phyloP scores from a whole-genome alignment of 2,888 invertebrate species.

The Hetaerina titia region DNA sequence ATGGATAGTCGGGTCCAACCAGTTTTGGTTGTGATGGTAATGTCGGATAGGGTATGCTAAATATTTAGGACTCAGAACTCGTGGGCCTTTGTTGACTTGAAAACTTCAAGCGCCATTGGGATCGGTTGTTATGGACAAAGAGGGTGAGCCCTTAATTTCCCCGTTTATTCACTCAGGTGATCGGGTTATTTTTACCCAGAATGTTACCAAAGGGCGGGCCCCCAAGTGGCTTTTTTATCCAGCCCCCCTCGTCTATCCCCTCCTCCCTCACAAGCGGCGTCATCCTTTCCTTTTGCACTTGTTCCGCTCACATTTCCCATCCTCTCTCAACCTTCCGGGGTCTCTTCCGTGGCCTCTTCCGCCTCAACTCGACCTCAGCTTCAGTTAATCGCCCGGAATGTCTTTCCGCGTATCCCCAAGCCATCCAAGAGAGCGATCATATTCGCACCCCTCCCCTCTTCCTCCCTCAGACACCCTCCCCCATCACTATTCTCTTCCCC shows the following conservation, averaged over 20 bases:
- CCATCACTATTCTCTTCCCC: neutral
- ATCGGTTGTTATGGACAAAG: too few species aligned
- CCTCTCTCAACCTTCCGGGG: neutral
- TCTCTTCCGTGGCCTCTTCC: neutral
- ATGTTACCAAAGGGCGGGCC: neutral
- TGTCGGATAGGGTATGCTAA: too few species aligned
- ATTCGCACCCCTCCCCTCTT: neutral
- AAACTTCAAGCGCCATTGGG: too few species aligned
- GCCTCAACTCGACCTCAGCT: neutral
- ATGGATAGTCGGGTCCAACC: too few species aligned
- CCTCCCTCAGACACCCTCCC: neutral
- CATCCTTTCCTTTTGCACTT: neutral
- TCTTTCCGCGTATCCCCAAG: constrained; percentile 14
- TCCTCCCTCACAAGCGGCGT: neutral
- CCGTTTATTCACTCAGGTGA: too few species aligned
- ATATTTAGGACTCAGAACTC: too few species aligned
- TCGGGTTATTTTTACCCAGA: too few species aligned
- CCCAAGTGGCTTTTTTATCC: neutral
- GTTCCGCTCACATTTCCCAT: neutral
- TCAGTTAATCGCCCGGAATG: neutral
- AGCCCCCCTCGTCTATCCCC: neutral
- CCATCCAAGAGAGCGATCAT: neutral
- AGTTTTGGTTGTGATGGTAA: too few species aligned
- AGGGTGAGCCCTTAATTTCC: too few species aligned
- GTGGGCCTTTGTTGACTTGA: too few species aligned